Evolutionary conservation across 37 sponge, comb jelly and placozoan species (phyloP).

Genomic region (Axinella damicornis): DNA sequence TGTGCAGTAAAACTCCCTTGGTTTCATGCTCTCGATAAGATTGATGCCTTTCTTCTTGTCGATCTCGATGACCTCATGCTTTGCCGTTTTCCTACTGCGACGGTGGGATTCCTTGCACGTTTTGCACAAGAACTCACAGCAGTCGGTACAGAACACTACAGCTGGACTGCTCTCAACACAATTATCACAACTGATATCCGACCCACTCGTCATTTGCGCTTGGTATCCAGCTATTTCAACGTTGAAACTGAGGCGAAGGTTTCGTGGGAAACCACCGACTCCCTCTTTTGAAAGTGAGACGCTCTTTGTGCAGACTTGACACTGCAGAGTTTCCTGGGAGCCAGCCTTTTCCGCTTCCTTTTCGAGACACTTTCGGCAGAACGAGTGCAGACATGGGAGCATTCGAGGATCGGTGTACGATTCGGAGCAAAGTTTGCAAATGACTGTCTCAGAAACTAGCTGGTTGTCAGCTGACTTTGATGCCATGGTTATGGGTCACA

Average conservation of each 20-base stretch:
- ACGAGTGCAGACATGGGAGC: constrained; percentile 63
- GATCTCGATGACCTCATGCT: constrained; percentile 18
- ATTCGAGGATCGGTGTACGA: constrained; percentile 49
- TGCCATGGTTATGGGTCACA: background rate
- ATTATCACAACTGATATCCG: constrained; percentile 15
- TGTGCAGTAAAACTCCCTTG: constrained; percentile 1
- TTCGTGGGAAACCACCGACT: background rate
- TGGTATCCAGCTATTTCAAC: constrained; percentile 31
- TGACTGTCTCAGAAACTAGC: no score
- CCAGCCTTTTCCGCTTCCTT: constrained; percentile 4
- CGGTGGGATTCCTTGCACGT: constrained; percentile 31
- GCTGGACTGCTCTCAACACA: constrained; percentile 27
- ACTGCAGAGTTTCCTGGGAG: background rate
- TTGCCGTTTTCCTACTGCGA: background rate
- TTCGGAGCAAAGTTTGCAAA: constrained; percentile 30
- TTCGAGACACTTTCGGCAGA: constrained; percentile 48
- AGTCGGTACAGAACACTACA: constrained; percentile 39
- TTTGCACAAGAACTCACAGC: constrained; percentile 50
- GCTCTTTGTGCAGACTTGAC: constrained; percentile 27
- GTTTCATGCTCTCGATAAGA: background rate
- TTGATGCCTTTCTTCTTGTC: background rate
- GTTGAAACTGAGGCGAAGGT: constrained; percentile 26
- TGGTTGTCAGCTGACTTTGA: background rate
- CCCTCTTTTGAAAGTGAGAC: background rate
- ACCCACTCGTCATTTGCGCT: constrained; percentile 6